Conservation (phyloP, 2,888 invertebrate genomes). For the Cybosia mesomella region DNA sequence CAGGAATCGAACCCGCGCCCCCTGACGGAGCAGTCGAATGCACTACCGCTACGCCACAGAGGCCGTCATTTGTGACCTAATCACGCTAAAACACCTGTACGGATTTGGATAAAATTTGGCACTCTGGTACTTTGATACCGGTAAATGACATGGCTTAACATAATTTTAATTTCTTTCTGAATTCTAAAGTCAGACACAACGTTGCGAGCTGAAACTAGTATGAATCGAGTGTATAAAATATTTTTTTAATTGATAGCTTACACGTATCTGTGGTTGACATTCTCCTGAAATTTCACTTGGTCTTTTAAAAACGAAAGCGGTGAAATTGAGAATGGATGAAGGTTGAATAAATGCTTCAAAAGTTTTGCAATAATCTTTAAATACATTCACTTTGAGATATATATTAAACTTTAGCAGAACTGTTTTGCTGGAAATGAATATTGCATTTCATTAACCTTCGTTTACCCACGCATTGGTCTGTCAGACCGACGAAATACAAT, state of each 20-base stretch:
- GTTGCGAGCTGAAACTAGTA: background rate
- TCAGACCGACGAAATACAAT: background rate
- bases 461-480: background rate
- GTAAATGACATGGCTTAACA: too few species aligned
- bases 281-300: constrained; percentile 30
- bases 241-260: background rate
- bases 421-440: background rate
- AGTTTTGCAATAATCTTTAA: constrained; percentile 18
- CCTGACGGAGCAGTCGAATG: too few species aligned
- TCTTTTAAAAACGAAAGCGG: constrained; percentile 38
- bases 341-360: constrained; percentile 13
- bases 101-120: too few species aligned
- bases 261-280: constrained; percentile 17
- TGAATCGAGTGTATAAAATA: background rate
- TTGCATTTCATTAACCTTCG: background rate
- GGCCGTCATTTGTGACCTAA: too few species aligned
- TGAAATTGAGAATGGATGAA: constrained; percentile 17
- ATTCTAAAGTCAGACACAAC: background rate
- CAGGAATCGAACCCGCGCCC: too few species aligned
- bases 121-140: too few species aligned
- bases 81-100: too few species aligned
- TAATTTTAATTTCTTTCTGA: background rate
- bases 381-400: constrained; percentile 12
- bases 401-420: background rate
- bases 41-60: too few species aligned